Base-by-base conservation (phyloP, 2,797 vertebrate species). In the Delichon dasypus region DNA sequence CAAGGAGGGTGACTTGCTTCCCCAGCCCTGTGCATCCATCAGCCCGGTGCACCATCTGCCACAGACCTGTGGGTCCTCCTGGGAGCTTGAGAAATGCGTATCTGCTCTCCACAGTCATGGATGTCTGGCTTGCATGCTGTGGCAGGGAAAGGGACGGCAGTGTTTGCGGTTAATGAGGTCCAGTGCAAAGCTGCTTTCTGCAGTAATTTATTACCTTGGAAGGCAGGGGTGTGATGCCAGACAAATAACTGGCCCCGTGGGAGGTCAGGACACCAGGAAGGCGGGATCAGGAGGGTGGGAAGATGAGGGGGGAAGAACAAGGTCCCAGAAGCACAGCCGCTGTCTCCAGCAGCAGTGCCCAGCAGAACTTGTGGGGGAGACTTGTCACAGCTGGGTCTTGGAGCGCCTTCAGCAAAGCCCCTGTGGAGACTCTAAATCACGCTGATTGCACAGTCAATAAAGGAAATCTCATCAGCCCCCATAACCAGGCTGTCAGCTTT, bases 181-280 rank as follows among this genome's bases (percentile, higher is more conserved):
- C 79, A 32, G 42, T 47, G 58, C 66, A 86, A 94, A 93, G 85
- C 83, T 85, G 86, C 67, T 73, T 66, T 71, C 80, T 1, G 0
- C 62, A 73, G 67, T 89, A 66, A 95, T 95, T 95, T 94, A 85
- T 89, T 93, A 62, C 60, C 51, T 91, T 91, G 70, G 66, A 75
- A 92, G 83, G 84, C 64, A 66, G 40, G 60, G 72, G 16, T 72
- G n/a, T 81, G 85, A 91, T 92, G 81, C 85, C 74, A 92, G 85
- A 79, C 82, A 88, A 95, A 83, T 93, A 91, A 94, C 79, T 77
- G 61, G 61, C 47, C 85, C 73, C 1, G 0, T 0, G 12, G 80
- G 80, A 88, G 42, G 34, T 66, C 54, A 84, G 42, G 34, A 81
- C 50, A 78, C 58, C 0, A 3, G 50, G 73, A 94, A 90, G 50